Evolutionary conservation across 2,888 invertebrate genomes (phyloP).

Genomic region (Dascillus cervinus): DNA sequence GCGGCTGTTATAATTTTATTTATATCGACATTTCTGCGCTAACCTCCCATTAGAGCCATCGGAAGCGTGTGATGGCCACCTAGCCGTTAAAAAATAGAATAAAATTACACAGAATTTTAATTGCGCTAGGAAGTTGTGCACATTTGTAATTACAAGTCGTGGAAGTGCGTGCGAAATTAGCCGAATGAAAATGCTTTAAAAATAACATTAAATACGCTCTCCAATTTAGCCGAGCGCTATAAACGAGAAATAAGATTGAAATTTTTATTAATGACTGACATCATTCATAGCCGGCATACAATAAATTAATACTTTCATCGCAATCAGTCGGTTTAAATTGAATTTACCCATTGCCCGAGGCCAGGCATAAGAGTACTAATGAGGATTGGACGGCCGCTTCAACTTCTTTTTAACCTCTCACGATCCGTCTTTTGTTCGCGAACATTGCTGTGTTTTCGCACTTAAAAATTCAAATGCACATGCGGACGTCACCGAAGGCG

Average conservation of each 20-base stretch:
- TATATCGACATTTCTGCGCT: conserved; percentile 26
- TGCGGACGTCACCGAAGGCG: conserved; percentile 17
- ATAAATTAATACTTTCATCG: conserved; percentile 41
- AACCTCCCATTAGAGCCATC: conserved; percentile 13
- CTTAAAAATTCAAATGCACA: conserved; percentile 23
- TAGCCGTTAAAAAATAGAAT: no score
- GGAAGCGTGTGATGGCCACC: no score
- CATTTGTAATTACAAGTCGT: no score
- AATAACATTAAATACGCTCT: conserved; percentile 16
- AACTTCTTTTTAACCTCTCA: not conserved
- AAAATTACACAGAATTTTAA: no score
- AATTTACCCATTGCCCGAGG: conserved; percentile 26
- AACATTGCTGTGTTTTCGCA: conserved; percentile 22
- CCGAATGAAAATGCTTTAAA: not conserved
- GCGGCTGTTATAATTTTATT: conserved; percentile 30
- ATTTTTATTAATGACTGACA: conserved; percentile 33
- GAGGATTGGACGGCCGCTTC: conserved; percentile 22
- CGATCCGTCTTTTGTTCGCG: conserved; percentile 1
- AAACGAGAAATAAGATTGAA: conserved; percentile 32
- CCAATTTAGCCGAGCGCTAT: conserved; percentile 23
- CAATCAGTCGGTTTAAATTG: conserved; percentile 36
- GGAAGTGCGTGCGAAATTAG: no score
- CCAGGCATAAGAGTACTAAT: conserved; percentile 28
- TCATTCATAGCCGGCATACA: conserved; percentile 30
- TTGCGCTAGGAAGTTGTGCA: no score